These are phyloP conservation scores for Peromyscus californicus DNA, from an alignment of 2,113 vertebrate genomes.

Conservation along the genomic window DNA sequence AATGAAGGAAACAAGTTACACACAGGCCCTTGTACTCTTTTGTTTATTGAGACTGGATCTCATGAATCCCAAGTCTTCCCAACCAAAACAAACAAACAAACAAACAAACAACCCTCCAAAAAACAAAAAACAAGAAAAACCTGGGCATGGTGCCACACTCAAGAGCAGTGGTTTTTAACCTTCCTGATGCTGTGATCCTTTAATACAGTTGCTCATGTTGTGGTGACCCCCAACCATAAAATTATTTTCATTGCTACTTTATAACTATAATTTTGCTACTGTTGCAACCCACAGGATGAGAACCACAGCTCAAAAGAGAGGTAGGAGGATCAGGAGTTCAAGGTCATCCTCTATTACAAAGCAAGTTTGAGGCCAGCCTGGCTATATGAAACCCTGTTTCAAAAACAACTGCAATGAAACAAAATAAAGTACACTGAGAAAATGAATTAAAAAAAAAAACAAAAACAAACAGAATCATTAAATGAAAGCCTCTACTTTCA, in stretches of 20 bases:
- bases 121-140: not conserved
- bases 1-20: not conserved
- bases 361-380: not conserved
- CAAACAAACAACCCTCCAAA: not conserved
- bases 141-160: not conserved
- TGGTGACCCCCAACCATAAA: not conserved
- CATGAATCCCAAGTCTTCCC: not conserved
- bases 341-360: not conserved
- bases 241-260: not conserved
- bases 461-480: not conserved
- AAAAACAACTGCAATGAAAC: not conserved
- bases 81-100: not conserved
- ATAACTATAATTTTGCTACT: not conserved
- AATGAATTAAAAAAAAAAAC: not conserved
- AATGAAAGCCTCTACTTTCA: not conserved
- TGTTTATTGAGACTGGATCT: not conserved
- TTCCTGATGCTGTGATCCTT: not conserved
- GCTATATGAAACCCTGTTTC: not conserved
- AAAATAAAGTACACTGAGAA: not conserved
- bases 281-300: not conserved
- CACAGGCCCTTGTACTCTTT: not conserved
- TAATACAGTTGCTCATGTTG: not conserved
- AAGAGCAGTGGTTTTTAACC: not conserved
- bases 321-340: not conserved
- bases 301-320: not conserved